Conservation (phyloP, 2,797 vertebrate genomes). For the Salarias fasciatus region DNA sequence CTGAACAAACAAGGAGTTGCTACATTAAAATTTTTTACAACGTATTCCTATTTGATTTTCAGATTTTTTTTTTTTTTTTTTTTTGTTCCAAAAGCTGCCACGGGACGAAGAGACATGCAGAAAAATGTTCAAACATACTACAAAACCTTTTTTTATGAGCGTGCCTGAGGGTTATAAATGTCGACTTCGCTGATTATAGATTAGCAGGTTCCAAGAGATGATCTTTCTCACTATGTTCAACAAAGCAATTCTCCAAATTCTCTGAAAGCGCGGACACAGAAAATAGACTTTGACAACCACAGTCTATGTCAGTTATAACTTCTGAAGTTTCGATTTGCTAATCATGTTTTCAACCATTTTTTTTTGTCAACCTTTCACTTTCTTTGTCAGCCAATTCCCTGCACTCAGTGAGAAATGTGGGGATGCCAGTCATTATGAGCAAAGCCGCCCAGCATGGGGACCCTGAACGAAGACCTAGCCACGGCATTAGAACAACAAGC, state of each 20-base stretch:
- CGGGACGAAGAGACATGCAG: too few species aligned
- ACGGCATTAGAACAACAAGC: slow-evolving; percentile 76
- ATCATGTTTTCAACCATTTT: slow-evolving; percentile 27
- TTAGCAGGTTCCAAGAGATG: too few species aligned
- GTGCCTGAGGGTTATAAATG: slow-evolving; percentile 10
- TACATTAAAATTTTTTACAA: too few species aligned
- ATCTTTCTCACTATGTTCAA: slow-evolving; percentile 42
- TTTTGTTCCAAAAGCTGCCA: too few species aligned
- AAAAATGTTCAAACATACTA: background rate
- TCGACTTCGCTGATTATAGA: slow-evolving; percentile 35
- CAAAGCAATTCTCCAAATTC: slow-evolving; percentile 2
- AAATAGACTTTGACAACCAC: slow-evolving; percentile 4
- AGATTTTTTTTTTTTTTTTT: too few species aligned
- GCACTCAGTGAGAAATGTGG: slow-evolving; percentile 43
- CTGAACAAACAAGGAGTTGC: background rate
- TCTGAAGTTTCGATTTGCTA: slow-evolving; percentile 15
- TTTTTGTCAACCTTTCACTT: slow-evolving; percentile 22
- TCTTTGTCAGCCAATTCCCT: slow-evolving; percentile 16
- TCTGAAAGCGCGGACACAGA: background rate
- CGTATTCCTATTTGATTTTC: too few species aligned
- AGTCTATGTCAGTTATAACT: background rate
- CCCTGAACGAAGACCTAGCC: slow-evolving; percentile 69
- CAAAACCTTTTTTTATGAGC: too few species aligned
- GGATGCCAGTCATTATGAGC: slow-evolving; percentile 54
- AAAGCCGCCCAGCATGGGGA: slow-evolving; percentile 45